Evolutionary conservation across 2,888 invertebrate genomes (phyloP).

Genomic region (Deilephila elpenor): DNA sequence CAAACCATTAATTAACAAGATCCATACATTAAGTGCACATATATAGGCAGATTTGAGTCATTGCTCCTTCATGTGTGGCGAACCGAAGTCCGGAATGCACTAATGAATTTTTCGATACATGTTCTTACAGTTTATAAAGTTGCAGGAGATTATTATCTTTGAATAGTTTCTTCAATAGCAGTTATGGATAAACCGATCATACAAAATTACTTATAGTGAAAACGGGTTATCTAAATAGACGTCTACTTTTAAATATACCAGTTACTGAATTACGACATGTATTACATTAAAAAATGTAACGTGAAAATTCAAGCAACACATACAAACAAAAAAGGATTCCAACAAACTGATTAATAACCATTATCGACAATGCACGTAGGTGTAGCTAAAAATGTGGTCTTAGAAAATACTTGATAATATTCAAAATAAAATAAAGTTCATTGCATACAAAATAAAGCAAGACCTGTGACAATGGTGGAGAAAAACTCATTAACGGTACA

Average conservation of each 20-base stretch:
- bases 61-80: background rate
- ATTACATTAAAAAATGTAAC: too few species aligned
- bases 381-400: too few species aligned
- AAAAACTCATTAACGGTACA: constrained; percentile 11
- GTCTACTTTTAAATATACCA: too few species aligned
- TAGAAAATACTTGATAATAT: too few species aligned
- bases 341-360: too few species aligned
- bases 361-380: too few species aligned
- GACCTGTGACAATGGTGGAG: background rate
- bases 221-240: too few species aligned
- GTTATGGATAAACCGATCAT: background rate
- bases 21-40: constrained; percentile 28
- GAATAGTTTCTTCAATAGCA: background rate
- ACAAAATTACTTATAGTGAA: too few species aligned
- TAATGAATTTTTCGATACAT: background rate
- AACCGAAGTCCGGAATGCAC: background rate
- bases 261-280: too few species aligned
- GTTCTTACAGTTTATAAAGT: background rate
- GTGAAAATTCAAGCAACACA: too few species aligned
- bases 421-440: background rate
- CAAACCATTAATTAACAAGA: constrained; percentile 44
- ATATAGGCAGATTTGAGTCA: constrained; percentile 2
- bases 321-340: too few species aligned
- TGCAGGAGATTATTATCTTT: background rate
- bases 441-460: background rate